Base-by-base conservation (phyloP, 1,140 invertebrate genomes). In the Thereuonema tuberculata region DNA sequence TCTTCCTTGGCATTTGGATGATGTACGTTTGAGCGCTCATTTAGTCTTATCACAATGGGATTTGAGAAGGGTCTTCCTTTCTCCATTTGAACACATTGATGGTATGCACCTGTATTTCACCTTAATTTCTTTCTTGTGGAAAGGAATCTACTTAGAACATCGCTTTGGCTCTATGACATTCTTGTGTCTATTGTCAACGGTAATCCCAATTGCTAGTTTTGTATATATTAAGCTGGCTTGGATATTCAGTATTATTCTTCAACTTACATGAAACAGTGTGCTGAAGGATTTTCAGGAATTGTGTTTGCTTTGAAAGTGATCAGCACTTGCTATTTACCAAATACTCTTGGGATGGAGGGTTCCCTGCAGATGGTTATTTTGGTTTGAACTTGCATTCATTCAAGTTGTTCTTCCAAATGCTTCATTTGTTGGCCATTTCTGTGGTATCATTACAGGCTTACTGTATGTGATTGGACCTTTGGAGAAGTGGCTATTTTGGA, bases 31-130 rank as follows among this genome's bases (percentile, higher is more conserved):
- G 57, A 83, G 81, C 64, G 73, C 75, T 0, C 63, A 76, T 24
- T 72, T 78, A 62, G 70, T 84, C 21, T 70, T 79, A n/a, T 72
- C 77, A 27, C 67, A 75, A 21, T 70, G 69, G 57, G 76, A 85
- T 59, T 85, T 79, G 73, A 66, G 70, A 23, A 72, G 81, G 15
- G 74, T 86, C n/a, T 56, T 85, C 12, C 62, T 82, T 3, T 80
- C 80, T 1, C 74, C 79, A 14, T 76, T 86, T 62, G 82, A 81
- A 69, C 84, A 86, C 73, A 81, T 74, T 1, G 79, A 83, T 53
- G 84, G 85, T 64, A 81, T 83, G 78, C 84, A 86, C 72, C 73
- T 86, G 0, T 85, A 85, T 67, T 85, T 83, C 67, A 86, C 86
- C 65, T 86, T 86, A 84, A 69, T 79, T 17, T 85, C 84, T 1